Evolutionary conservation across 2,797 vertebrate genomes (phyloP), one percentile per base, ranked within the genome.

Genomic region (Ctenopoma kingsleyae): DNA sequence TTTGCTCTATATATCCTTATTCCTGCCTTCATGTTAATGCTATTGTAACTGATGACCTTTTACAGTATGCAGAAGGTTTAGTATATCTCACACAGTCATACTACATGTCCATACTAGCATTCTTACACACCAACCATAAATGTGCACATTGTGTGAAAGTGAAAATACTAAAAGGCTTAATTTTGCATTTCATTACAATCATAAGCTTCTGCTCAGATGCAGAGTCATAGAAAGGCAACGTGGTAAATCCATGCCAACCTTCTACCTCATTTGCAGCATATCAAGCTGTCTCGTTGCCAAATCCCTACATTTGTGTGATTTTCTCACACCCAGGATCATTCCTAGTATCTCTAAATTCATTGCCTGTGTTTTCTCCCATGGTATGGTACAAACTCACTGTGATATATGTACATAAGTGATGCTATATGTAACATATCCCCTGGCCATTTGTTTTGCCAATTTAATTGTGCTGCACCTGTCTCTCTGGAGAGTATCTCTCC

Each of bases 401-500:
- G 41, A 69, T 67, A 15, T 41, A 48, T 79, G 22, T 55, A 46
- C 66, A 35, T 44, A 30, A 11, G 11, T 22, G 52, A 12, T 30
- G 25, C 68, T 65, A 32, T 63, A 71, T 62, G 44, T 71, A 44
- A 54, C 55, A 57, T 67, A 62, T 67, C 75, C 72, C 4, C 8
- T 0, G 10, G 77, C 44, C 64, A 53, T 89, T 83, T 84, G 79
- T 85, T 88, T 87, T 66, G 51, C 64, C 52, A 62, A 40, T 60
- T 81, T 77, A 74, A 60, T 60, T 8, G 36, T 43, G 32, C 63
- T 55, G 58, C 43, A 64, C 61, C 73, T 68, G 46, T 76, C 43
- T 80, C 76, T 43, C 57, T 8, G 0, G 70, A 71, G 71, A 75
- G 36, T 20, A 52, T 44, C 47, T 59, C 55, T 68, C 59, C 53